Conservation (phyloP, 2,113 vertebrate species). For the Gallinago jamesoni region DNA sequence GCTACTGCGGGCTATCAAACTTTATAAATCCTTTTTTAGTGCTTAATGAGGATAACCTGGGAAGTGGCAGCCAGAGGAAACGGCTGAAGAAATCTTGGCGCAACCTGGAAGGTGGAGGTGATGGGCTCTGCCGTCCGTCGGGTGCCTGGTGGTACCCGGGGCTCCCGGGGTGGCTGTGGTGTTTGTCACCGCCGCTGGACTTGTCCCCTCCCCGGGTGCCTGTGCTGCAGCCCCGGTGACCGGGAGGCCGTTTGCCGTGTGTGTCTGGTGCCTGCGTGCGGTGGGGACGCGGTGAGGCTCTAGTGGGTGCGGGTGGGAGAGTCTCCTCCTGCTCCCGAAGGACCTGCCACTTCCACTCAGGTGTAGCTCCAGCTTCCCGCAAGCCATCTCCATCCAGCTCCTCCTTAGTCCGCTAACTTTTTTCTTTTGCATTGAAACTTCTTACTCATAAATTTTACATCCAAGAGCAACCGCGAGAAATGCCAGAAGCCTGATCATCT, state of each 20-base stretch:
- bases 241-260: fast-evolving
- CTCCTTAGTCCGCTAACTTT: constrained; percentile 27
- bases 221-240: neutral
- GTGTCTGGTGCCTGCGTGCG: neutral
- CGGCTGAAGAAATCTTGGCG: neutral
- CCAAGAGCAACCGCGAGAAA: constrained; percentile 21
- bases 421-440: constrained; percentile 33
- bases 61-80: neutral
- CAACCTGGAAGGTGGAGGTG: neutral
- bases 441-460: constrained; percentile 44
- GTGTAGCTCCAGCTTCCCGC: constrained; percentile 46
- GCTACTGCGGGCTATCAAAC: neutral
- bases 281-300: fast-evolving
- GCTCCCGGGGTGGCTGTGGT: neutral
- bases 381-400: constrained; percentile 43
- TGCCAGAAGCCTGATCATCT: constrained; percentile 48
- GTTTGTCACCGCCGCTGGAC: fast-evolving
- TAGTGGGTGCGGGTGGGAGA: neutral
- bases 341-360: neutral
- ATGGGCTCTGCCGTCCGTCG: neutral
- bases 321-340: neutral
- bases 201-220: neutral
- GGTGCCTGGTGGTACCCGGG: neutral
- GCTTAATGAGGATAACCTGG: fast-evolving
- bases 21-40: fast-evolving